Conservation (phyloP, 2,113 vertebrate species). For the Danio rerio region GRCz12tu NC_133187.1:263001-263500, state of each 20-base stretch:
- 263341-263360: not conserved
- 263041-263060: conserved; percentile 52
- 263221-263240: not conserved
- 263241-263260: not conserved
- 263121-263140: conserved; percentile 48
- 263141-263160: conserved; percentile 56
- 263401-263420: too few relatives aligned
- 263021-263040: not conserved
- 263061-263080: conserved; percentile 58
- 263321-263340: not conserved
- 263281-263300: not conserved
- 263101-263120: conserved; percentile 41
- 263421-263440: too few relatives aligned
- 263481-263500: too few relatives aligned
- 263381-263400: too few relatives aligned
- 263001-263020: too few relatives aligned
- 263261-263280: not conserved
- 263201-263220: conserved; percentile 3
- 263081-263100: conserved; percentile 32
- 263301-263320: not conserved
- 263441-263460: too few relatives aligned
- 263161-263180: conserved; percentile 64
- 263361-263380: too few relatives aligned
- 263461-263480: too few relatives aligned
- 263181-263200: conserved; percentile 57